Percentiles rank a stretch among this genome's conserved stretches.
phyloP scores from a whole-genome alignment of 2,888 invertebrate species.

The Campaea margaritaria region DNA sequence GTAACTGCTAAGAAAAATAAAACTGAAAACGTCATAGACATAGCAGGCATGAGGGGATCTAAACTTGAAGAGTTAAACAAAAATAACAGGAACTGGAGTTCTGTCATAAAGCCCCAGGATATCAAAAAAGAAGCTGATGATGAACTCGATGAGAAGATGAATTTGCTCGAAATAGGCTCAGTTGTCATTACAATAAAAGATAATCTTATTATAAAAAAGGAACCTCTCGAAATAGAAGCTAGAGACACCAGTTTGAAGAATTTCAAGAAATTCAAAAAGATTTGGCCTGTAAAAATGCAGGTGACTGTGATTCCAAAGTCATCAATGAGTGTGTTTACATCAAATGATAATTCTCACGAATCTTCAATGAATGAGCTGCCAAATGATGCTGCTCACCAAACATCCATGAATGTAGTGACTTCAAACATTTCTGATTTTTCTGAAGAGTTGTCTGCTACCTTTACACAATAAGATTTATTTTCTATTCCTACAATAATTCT shows the following conservation, averaged over 20 bases:
- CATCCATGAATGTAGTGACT: slow-evolving; percentile 3
- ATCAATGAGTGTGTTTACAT: slow-evolving; percentile 47
- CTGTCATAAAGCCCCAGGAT: slow-evolving; percentile 38
- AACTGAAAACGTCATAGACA: slow-evolving; percentile 49
- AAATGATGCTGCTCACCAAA: slow-evolving; percentile 1
- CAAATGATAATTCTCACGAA: slow-evolving; percentile 25
- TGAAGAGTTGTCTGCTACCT: slow-evolving; percentile 12
- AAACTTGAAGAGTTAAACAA: slow-evolving; percentile 71
- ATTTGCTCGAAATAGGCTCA: slow-evolving; percentile 66
- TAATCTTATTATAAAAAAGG: slow-evolving; percentile 72
- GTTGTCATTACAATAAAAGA: slow-evolving; percentile 65
- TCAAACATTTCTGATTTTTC: slow-evolving; percentile 6
- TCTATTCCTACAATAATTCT: slow-evolving; percentile 5
- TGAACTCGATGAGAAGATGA: slow-evolving; percentile 68
- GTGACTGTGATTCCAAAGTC: slow-evolving; percentile 59
- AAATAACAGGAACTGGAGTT: slow-evolving; percentile 48
- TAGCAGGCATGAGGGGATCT: slow-evolving; percentile 65
- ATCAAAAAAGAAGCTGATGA: slow-evolving; percentile 64
- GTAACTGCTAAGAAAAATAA: slow-evolving; percentile 30
- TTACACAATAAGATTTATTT: background rate
- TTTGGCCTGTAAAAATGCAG: slow-evolving; percentile 76
- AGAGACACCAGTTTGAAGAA: slow-evolving; percentile 56
- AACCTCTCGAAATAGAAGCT: slow-evolving; percentile 55
- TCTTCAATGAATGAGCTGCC: slow-evolving; percentile 12
- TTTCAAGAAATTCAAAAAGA: slow-evolving; percentile 79